Evolutionary conservation across 2,113 vertebrate species (phyloP).

Genomic region (Brachypodius melanocephalos): DNA sequence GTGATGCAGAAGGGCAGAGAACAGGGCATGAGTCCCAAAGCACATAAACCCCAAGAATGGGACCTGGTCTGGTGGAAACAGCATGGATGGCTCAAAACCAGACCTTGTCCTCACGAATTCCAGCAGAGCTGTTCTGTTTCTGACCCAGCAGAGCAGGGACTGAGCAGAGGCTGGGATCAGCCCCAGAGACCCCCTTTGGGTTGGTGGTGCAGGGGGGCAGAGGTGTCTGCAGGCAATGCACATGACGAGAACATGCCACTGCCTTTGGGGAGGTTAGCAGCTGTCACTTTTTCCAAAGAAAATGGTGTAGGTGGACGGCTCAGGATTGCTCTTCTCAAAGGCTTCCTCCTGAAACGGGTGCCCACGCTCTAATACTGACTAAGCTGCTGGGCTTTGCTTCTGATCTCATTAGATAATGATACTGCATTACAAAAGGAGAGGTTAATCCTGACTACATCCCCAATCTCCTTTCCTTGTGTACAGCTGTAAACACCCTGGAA

Average conservation of each 20-base stretch:
- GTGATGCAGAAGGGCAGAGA: neutral
- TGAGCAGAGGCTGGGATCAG: neutral
- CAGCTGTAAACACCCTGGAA: conserved; percentile 36
- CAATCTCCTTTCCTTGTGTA: conserved; percentile 27
- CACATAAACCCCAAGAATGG: neutral
- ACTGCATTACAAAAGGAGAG: conserved; percentile 50
- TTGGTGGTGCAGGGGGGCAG: neutral
- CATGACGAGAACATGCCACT: neutral
- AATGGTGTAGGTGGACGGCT: conserved; percentile 53
- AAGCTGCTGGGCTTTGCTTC: conserved; percentile 49
- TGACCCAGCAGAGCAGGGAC: neutral
- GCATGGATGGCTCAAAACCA: neutral
- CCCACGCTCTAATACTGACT: conserved; percentile 65
- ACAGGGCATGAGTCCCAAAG: fast-evolving
- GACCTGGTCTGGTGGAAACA: neutral
- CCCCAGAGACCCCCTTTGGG: fast-evolving
- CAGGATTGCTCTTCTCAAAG: conserved; percentile 59
- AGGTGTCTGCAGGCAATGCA: neutral
- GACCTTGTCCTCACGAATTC: neutral
- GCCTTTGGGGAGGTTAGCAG: conserved; percentile 22
- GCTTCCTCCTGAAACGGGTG: conserved; percentile 52
- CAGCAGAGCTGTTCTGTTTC: neutral
- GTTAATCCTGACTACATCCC: conserved; percentile 37
- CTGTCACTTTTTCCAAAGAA: conserved; percentile 42
- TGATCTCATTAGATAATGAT: conserved; percentile 65